Conservation (phyloP, 2,888 invertebrate genomes). For the Alloplasta piceator region DNA sequence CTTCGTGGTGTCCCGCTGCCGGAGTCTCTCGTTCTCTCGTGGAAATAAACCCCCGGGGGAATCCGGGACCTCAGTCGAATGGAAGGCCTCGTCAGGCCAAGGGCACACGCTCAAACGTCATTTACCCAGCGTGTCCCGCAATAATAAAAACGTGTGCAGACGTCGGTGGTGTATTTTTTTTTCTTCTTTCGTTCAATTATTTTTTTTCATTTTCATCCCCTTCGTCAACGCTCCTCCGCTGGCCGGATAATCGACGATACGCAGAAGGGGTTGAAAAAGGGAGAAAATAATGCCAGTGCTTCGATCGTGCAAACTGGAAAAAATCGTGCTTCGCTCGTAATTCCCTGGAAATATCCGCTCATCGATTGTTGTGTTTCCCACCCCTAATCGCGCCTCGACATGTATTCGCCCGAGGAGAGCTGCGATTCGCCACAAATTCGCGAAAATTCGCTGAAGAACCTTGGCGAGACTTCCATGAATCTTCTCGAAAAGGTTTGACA, state of each 20-base stretch:
- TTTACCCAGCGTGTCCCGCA: slow-evolving; percentile 29
- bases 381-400: background rate
- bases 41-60: slow-evolving; percentile 64
- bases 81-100: slow-evolving; percentile 68
- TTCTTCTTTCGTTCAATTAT: background rate
- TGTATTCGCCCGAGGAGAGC: slow-evolving; percentile 49
- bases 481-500: slow-evolving; percentile 72
- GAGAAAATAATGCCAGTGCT: background rate
- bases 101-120: slow-evolving; percentile 60
- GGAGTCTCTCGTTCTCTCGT: slow-evolving; percentile 7
- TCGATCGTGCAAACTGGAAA: background rate
- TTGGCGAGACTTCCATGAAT: slow-evolving; percentile 67
- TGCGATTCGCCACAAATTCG: slow-evolving; percentile 52
- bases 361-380: too few relatives aligned
- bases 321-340: too few relatives aligned
- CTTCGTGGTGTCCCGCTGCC: slow-evolving; percentile 35
- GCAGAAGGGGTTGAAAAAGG: background rate
- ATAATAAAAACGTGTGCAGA: slow-evolving; percentile 6
- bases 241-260: slow-evolving; percentile 15
- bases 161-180: slow-evolving; percentile 2
- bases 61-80: slow-evolving; percentile 69
- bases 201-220: slow-evolving; percentile 7
- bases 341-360: too few relatives aligned
- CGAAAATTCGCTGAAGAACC: slow-evolving; percentile 58
- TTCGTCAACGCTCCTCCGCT: background rate